Conservation (phyloP, 2,797 vertebrate genomes). For the Chloroceryle inda region DNA sequence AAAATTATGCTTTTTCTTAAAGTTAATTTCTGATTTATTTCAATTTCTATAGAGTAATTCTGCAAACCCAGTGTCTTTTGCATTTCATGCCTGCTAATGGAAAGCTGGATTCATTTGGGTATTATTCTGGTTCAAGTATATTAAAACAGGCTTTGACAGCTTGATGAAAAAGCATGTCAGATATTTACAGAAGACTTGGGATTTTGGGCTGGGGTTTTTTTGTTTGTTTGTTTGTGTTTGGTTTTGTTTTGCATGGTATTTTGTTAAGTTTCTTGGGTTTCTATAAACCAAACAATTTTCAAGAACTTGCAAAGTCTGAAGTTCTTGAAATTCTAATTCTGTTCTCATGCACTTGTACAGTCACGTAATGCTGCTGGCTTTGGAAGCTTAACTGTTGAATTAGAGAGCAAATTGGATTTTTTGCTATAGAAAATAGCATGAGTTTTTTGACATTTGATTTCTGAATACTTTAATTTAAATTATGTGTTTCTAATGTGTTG, state of each 20-base stretch:
- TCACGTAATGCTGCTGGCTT: neutral
- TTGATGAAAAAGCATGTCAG: neutral
- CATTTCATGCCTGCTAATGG: constrained; percentile 31
- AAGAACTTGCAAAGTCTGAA: constrained; percentile 13
- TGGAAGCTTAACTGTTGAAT: constrained; percentile 27
- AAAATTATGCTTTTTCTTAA: constrained; percentile 70
- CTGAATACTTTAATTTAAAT: neutral
- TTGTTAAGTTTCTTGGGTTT: neutral
- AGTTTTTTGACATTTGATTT: constrained; percentile 7
- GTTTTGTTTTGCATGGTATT: neutral
- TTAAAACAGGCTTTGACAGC: neutral
- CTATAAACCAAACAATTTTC: neutral
- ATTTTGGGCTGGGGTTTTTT: neutral
- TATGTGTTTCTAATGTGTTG: neutral
- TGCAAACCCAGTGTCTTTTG: constrained; percentile 39
- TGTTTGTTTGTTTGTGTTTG: neutral
- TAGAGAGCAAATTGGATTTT: constrained; percentile 15
- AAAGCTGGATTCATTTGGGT: constrained; percentile 40
- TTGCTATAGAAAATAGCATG: neutral
- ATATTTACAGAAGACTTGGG: neutral
- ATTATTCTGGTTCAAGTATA: constrained; percentile 14
- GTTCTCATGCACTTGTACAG: neutral
- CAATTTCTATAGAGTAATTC: constrained; percentile 60
- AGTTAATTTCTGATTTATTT: constrained; percentile 74
- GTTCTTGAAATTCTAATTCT: constrained; percentile 13